Percentiles rank a stretch among this genome's conserved stretches.
Evolutionary conservation across 1,140 invertebrate species (phyloP).

Genomic region (Gonioctena quinquepunctata): DNA sequence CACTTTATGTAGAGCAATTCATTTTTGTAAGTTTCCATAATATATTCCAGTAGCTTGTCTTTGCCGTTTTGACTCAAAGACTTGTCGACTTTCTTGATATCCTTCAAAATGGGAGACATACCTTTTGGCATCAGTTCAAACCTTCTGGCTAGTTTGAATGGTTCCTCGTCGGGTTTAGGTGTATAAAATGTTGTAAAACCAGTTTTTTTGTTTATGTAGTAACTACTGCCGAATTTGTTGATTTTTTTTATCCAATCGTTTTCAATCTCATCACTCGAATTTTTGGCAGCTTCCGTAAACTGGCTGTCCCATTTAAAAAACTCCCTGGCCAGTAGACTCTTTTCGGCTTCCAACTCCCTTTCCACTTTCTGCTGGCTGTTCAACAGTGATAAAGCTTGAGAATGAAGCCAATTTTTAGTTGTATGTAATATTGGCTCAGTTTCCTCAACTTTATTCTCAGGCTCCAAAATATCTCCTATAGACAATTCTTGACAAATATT

Average conservation of each 20-base stretch:
- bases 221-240: slow-evolving; percentile 27
- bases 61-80: slow-evolving; percentile 44
- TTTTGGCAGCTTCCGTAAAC: neutral
- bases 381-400: too few relatives aligned
- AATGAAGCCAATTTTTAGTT: too few relatives aligned
- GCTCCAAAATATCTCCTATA: neutral
- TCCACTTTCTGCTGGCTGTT: neutral
- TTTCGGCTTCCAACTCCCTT: slow-evolving; percentile 4
- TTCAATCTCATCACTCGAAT: neutral
- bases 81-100: slow-evolving; percentile 32
- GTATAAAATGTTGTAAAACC: slow-evolving; percentile 31
- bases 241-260: slow-evolving; percentile 32
- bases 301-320: slow-evolving; percentile 12
- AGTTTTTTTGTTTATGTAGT: slow-evolving; percentile 40
- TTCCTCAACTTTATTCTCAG: neutral
- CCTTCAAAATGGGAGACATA: slow-evolving; percentile 50
- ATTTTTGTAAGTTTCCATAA: slow-evolving; percentile 44
- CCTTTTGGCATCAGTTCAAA: slow-evolving; percentile 55
- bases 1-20: slow-evolving; percentile 52
- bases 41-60: slow-evolving; percentile 36
- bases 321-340: slow-evolving; percentile 1
- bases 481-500: neutral
- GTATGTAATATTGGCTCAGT: neutral
- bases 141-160: slow-evolving; percentile 43
- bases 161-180: slow-evolving; percentile 31